Conservation (phyloP, 2,113 vertebrate genomes). For the Grammomys surdaster region DNA sequence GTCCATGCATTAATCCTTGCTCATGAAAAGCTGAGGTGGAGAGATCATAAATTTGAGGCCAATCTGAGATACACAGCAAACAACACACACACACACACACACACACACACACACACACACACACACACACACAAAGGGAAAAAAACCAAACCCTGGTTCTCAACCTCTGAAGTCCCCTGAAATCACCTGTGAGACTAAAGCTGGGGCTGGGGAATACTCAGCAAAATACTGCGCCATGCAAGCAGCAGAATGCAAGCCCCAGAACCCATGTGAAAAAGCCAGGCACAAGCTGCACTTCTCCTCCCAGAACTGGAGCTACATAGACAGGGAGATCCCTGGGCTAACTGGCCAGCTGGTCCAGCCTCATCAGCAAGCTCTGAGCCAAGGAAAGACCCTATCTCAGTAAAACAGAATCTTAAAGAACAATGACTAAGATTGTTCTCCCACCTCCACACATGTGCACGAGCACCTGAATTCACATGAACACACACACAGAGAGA, state of each 20-base stretch:
- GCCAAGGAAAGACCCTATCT: neutral
- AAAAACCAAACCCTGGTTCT: neutral
- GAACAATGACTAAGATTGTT: neutral
- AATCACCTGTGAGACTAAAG: conserved; percentile 7
- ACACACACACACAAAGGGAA: neutral
- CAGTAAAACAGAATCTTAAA: neutral
- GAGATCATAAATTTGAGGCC: neutral
- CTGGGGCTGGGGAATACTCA: neutral
- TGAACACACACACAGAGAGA: neutral
- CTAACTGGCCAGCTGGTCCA: neutral
- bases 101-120: no score
- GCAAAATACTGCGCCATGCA: neutral
- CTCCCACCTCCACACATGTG: neutral
- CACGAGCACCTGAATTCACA: neutral
- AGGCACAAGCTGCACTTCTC: neutral
- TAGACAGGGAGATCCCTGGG: neutral
- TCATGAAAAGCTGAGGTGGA: neutral
- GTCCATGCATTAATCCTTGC: no score
- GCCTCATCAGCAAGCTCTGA: neutral
- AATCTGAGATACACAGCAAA: neutral
- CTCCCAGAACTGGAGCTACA: neutral
- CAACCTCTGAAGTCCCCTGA: neutral
- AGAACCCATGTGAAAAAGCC: neutral
- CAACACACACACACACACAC: neutral
- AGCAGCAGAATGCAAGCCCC: neutral